These are phyloP conservation scores for Lasioglossum marginatum DNA, from an alignment of 2,888 invertebrate genomes.

Conservation along the genomic window DNA sequence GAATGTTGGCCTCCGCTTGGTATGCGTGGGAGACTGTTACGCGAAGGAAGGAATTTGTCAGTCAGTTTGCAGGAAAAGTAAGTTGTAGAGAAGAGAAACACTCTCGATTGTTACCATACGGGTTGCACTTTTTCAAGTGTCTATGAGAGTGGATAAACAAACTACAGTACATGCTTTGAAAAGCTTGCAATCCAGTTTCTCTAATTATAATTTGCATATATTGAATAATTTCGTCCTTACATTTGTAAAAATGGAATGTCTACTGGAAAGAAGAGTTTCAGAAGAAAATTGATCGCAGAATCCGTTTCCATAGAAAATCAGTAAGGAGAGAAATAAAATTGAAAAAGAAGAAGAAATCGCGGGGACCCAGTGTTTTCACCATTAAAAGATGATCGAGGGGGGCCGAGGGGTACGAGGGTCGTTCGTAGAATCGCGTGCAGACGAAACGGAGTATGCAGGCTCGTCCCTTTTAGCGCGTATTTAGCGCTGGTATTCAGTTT, in stretches of 20 bases:
- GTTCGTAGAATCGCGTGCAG: slow-evolving; percentile 63
- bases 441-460: slow-evolving; percentile 53
- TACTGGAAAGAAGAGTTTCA: neutral
- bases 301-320: neutral
- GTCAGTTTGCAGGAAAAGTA: neutral
- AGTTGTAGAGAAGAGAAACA: neutral
- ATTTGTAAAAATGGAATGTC: neutral
- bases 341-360: neutral
- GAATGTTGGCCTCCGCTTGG: neutral
- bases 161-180: neutral
- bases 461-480: slow-evolving; percentile 76
- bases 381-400: slow-evolving; percentile 48
- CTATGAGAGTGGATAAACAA: neutral
- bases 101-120: slow-evolving; percentile 5
- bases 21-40: neutral
- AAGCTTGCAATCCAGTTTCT: neutral
- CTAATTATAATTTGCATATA: neutral
- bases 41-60: slow-evolving; percentile 1
- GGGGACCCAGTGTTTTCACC: slow-evolving; percentile 23
- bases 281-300: neutral
- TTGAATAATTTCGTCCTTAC: neutral
- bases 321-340: neutral
- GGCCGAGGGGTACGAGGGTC: neutral
- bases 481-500: slow-evolving; percentile 82
- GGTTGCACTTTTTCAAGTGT: neutral